Evolutionary conservation across 2,888 invertebrate species (phyloP).

Genomic region (Pemphredon lugubris): DNA sequence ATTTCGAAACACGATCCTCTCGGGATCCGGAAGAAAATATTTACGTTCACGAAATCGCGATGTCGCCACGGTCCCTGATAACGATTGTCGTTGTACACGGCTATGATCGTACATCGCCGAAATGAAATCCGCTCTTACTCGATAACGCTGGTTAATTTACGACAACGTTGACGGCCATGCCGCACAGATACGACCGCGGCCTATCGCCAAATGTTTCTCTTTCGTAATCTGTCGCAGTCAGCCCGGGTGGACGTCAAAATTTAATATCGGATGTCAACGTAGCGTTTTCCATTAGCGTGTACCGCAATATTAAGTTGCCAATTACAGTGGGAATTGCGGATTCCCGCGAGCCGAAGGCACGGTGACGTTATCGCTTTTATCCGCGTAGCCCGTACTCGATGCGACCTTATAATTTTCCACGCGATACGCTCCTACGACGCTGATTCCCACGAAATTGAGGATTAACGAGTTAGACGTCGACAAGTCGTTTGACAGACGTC

Average conservation of each 20-base stretch:
- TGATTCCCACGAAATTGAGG: background rate
- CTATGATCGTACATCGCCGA: slow-evolving; percentile 18
- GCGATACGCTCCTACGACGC: too few species aligned
- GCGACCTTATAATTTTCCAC: too few species aligned
- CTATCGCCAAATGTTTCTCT: slow-evolving; percentile 15
- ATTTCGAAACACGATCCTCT: slow-evolving; percentile 17
- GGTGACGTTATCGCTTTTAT: too few species aligned
- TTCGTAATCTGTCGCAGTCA: slow-evolving; percentile 37
- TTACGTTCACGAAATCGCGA: slow-evolving; percentile 38
- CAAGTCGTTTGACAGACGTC: too few species aligned
- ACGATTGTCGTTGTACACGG: slow-evolving; percentile 9
- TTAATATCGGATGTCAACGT: slow-evolving; percentile 33
- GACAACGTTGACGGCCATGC: background rate
- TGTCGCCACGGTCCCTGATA: slow-evolving; percentile 45
- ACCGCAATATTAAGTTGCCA: slow-evolving; percentile 1
- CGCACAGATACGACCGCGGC: background rate
- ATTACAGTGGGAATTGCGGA: too few species aligned
- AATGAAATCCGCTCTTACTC: slow-evolving; percentile 30
- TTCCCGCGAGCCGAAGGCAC: too few species aligned
- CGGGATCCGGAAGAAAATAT: slow-evolving; percentile 44
- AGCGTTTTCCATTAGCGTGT: slow-evolving; percentile 28
- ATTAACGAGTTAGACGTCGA: background rate
- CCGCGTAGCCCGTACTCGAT: too few species aligned
- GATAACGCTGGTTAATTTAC: slow-evolving; percentile 48
- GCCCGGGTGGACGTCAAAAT: slow-evolving; percentile 19